phyloP scores from a whole-genome alignment of 2,797 vertebrate genomes.

The Kryptolebias ocellatus region DNA sequence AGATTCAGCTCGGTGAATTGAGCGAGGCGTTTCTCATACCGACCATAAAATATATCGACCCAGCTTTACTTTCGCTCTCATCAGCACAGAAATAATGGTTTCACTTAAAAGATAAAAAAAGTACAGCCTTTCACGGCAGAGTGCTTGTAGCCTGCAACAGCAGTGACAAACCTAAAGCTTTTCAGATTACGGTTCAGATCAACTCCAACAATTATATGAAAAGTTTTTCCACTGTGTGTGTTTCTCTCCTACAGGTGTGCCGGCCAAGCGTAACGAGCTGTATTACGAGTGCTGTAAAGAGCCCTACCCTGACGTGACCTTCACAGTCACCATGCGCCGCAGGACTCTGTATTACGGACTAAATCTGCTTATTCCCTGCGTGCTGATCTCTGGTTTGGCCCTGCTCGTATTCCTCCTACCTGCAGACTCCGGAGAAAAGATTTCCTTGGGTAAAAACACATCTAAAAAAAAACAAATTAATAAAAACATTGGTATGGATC shows the following conservation, averaged over 20 bases:
- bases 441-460: constrained; percentile 86
- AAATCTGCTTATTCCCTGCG: constrained; percentile 92
- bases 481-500: constrained; percentile 1
- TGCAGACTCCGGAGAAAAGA: constrained; percentile 94
- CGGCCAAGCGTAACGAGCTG: constrained; percentile 90
- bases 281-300: constrained; percentile 95
- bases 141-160: not conserved
- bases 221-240: constrained; percentile 2
- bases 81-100: not conserved
- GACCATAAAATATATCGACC: constrained; percentile 16
- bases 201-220: not conserved
- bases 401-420: constrained; percentile 91
- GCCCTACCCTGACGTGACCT: constrained; percentile 92
- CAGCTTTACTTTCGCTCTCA: constrained; percentile 5
- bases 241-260: constrained; percentile 81
- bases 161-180: not conserved
- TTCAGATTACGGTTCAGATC: not conserved
- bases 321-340: constrained; percentile 92
- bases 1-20: constrained; percentile 13
- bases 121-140: no score
- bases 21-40: constrained; percentile 1
- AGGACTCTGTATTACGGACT: constrained; percentile 92
- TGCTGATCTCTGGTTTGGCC: constrained; percentile 91
- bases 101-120: not conserved
- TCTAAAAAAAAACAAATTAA: not conserved